Conservation (phyloP, 2,797 vertebrate genomes). For the Novumbra hubbsi region DNA sequence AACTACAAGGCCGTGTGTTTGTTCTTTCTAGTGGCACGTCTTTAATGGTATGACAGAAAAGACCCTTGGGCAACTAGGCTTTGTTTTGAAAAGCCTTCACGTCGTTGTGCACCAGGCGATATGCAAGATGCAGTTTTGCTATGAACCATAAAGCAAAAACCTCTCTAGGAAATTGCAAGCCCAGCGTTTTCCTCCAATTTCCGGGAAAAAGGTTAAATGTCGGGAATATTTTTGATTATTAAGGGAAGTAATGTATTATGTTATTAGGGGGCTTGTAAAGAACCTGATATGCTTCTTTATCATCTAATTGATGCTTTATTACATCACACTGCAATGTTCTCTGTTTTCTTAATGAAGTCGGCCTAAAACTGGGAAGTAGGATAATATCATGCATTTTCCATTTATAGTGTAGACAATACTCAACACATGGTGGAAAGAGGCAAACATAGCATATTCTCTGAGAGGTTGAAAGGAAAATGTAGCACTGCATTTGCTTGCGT, state of each 20-base stretch:
- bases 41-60: not conserved
- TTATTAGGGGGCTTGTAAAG: conserved; percentile 51
- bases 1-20: not conserved
- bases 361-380: conserved; percentile 55
- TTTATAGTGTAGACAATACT: conserved; percentile 56
- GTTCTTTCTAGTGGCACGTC: not conserved
- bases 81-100: conserved; percentile 45
- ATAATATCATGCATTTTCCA: conserved; percentile 59
- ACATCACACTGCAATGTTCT: conserved; percentile 58
- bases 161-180: conserved; percentile 52
- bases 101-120: conserved; percentile 35
- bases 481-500: conserved; percentile 13
- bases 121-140: conserved; percentile 37
- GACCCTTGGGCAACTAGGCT: conserved; percentile 16
- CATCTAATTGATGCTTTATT: conserved; percentile 65
- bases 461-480: conserved; percentile 25
- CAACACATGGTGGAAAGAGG: conserved; percentile 47
- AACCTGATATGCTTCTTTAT: conserved; percentile 46
- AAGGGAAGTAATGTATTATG: conserved; percentile 55
- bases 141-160: conserved; percentile 20
- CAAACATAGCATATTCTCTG: conserved; percentile 39
- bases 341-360: conserved; percentile 56
- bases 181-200: conserved; percentile 54
- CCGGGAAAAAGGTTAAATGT: conserved; percentile 52
- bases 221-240: conserved; percentile 48